Evolutionary conservation across 1,140 invertebrate genomes (phyloP).

Genomic region (Subanguina moxae): DNA sequence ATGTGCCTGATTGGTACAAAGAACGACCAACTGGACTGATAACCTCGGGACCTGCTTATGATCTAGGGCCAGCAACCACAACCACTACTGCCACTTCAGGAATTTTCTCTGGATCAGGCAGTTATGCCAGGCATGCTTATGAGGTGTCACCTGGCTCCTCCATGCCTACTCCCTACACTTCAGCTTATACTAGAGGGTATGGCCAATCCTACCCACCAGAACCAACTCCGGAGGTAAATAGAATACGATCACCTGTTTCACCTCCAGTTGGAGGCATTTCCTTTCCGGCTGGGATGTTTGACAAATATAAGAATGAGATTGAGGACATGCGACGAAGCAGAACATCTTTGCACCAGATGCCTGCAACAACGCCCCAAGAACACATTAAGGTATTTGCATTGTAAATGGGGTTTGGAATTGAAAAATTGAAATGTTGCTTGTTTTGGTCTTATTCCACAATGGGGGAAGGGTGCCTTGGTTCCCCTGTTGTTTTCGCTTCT

Average conservation of each 20-base stretch:
- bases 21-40: slow-evolving; percentile 24
- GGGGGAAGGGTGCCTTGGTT: too few relatives aligned
- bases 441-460: too few relatives aligned
- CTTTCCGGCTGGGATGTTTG: slow-evolving; percentile 57
- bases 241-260: slow-evolving; percentile 21
- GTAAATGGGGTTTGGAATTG: slow-evolving; percentile 9
- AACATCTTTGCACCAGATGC: slow-evolving; percentile 50
- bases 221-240: slow-evolving; percentile 9
- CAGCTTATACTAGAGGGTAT: background rate
- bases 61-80: slow-evolving; percentile 1
- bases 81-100: slow-evolving; percentile 32
- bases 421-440: too few relatives aligned
- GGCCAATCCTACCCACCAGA: background rate
- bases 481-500: too few relatives aligned
- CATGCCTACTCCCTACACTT: slow-evolving; percentile 1
- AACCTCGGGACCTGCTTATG: background rate
- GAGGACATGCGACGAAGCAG: slow-evolving; percentile 52
- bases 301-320: slow-evolving; percentile 55
- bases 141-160: background rate
- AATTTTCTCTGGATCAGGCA: slow-evolving; percentile 16
- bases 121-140: background rate
- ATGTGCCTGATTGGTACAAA: slow-evolving; percentile 55
- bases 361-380: slow-evolving; percentile 21
- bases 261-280: slow-evolving; percentile 47
- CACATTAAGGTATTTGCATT: slow-evolving; percentile 59